A percentile compares a stretch with the other conserved stretches of the same genome.
Evolutionary conservation across 1,140 invertebrate species (phyloP).

Genomic region (Pseudomyrmex pallidus): DNA sequence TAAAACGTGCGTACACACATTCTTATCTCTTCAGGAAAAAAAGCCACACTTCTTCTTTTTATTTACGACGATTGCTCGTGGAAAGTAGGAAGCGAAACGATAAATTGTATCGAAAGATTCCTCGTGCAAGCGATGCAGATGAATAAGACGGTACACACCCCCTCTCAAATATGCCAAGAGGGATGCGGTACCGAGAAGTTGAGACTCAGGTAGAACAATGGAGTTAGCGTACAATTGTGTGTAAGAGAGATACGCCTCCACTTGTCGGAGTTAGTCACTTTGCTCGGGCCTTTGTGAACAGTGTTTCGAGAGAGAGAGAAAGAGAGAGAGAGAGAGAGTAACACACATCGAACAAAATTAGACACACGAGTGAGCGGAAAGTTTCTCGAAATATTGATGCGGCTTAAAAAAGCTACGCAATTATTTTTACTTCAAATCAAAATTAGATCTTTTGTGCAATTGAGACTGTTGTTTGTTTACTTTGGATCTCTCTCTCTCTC

Average conservation of each 20-base stretch:
- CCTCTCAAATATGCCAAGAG: slow-evolving; percentile 58
- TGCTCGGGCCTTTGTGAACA: neutral
- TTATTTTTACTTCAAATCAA: neutral
- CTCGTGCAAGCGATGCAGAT: slow-evolving; percentile 48
- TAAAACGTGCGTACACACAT: neutral
- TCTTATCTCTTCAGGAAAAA: slow-evolving; percentile 15
- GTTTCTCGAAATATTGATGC: neutral
- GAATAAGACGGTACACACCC: slow-evolving; percentile 62
- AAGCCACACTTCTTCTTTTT: slow-evolving; percentile 3
- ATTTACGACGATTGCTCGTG: slow-evolving; percentile 5
- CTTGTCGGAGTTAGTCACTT: slow-evolving; percentile 31
- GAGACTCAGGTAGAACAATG: slow-evolving; percentile 40
- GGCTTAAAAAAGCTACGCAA: neutral
- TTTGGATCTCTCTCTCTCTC: no score
- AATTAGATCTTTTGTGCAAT: slow-evolving; percentile 9
- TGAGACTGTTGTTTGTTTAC: neutral
- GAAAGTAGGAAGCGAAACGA: slow-evolving; percentile 10
- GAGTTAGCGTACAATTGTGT: slow-evolving; percentile 31
- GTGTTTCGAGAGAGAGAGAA: neutral
- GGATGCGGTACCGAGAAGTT: slow-evolving; percentile 62
- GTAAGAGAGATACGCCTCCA: slow-evolving; percentile 42
- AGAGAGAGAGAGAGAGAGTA: no score
- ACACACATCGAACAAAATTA: neutral
- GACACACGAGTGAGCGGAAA: neutral
- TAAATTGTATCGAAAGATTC: slow-evolving; percentile 15